Evolutionary conservation across 2,888 invertebrate species (phyloP), one percentile per base, ranked within the genome.

Genomic region (Bursaphelenchus okinawaensis): DNA sequence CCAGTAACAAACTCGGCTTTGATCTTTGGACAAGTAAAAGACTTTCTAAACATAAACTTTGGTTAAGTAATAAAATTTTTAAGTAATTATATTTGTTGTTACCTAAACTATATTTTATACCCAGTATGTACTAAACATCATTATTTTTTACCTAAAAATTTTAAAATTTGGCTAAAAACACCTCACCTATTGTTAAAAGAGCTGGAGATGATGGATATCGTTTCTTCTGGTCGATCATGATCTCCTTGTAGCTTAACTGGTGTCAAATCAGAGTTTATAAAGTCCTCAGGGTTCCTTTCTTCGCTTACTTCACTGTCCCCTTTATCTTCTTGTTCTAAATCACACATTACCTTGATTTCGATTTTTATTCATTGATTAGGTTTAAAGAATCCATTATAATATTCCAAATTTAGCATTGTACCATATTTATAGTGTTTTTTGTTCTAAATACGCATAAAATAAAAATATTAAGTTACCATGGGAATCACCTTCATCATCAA

Each of bases 1-100:
- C 80, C 80, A 0, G 80, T 80, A 16, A 72, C 40, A 16, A 81
- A 68, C 52, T 78, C 76, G 8, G 64, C 62, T 52, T 79, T 78
- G 55, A 75, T 74, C 52, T 69, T 67, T 3, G 79, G 77, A 61
- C 77, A 79, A 6, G 69, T 66, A 62, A 80, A 80, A 2, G 75
- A 68, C 59, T 75, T 75, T 59, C 77, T 76, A 62, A 29, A 77
- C 19, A 31, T 16, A 20, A 65, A 31, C 56, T n/a, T 6, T 65
- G 29, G 23, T 27, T 7, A 4, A 40, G n/a, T 40, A 40, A 40
- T 40, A 40, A 3, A 40, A 40, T 40, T 40, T n/a, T n/a, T n/a
- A n/a, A n/a, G n/a, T n/a, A n/a, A n/a, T n/a, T n/a, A n/a, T n/a
- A n/a, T n/a, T n/a, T n/a, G n/a, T n/a, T n/a, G n/a, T n/a, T n/a